Evolutionary conservation across 2,797 vertebrate species (phyloP).

Genomic region (Silurus aristotelis): DNA sequence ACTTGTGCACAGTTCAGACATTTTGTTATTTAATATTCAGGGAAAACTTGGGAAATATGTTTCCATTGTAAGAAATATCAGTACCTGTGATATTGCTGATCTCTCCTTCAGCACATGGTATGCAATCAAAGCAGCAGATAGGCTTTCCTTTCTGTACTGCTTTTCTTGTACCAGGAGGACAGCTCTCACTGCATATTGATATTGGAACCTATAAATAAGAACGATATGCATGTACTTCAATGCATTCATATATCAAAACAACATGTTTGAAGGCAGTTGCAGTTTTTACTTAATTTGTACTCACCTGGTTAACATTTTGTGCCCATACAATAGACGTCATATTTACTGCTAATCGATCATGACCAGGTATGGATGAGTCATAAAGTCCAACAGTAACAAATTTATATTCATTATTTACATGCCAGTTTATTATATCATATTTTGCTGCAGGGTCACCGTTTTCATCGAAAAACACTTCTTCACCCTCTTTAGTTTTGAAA

Average conservation of each 20-base stretch:
- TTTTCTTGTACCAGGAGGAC: constrained; percentile 59
- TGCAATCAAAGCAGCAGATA: constrained; percentile 57
- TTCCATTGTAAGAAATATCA: not conserved
- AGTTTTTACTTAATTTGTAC: not conserved
- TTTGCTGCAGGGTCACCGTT: constrained; percentile 72
- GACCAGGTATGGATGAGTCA: constrained; percentile 64
- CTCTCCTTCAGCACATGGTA: constrained; percentile 56
- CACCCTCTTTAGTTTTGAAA: constrained; percentile 69
- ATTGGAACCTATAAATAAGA: constrained; percentile 52
- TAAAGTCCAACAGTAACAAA: constrained; percentile 71
- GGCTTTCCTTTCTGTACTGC: constrained; percentile 41
- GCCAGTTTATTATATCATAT: constrained; percentile 78
- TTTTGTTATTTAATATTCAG: not conserved
- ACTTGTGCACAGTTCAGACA: not conserved
- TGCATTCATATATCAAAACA: not conserved
- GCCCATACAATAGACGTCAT: constrained; percentile 65
- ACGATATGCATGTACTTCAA: not conserved
- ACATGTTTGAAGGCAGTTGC: not conserved
- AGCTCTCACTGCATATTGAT: constrained; percentile 70
- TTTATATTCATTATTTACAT: constrained; percentile 58
- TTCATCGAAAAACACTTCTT: constrained; percentile 70
- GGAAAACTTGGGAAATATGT: not conserved
- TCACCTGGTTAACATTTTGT: constrained; percentile 61
- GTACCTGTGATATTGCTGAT: constrained; percentile 56
- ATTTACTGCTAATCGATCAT: constrained; percentile 59